A percentile compares a stretch with the other conserved stretches of the same genome.
phyloP scores from a whole-genome alignment of 2,888 invertebrate species.

The Dicyrtomina minuta region DNA sequence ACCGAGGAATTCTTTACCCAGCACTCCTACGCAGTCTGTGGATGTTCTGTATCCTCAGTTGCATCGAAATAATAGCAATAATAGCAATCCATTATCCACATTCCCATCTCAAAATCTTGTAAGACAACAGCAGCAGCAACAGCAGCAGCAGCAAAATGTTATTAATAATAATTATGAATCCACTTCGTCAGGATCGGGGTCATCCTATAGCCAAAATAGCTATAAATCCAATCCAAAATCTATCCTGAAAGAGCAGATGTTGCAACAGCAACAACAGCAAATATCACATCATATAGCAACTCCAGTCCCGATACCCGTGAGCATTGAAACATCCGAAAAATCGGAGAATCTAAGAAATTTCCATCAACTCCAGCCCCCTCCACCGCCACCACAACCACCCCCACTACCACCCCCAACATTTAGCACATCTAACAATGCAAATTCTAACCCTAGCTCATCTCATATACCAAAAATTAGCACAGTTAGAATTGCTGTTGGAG shows the following conservation, averaged over 20 bases:
- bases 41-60: conserved; percentile 46
- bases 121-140: too few relatives aligned
- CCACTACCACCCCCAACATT: too few relatives aligned
- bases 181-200: too few relatives aligned
- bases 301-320: conserved; percentile 43
- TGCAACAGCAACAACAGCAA: conserved; percentile 6
- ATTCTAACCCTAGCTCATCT: neutral
- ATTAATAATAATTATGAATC: too few relatives aligned
- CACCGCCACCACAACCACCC: too few relatives aligned
- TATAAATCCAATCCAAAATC: conserved; percentile 35
- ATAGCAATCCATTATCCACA: too few relatives aligned
- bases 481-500: conserved; percentile 49
- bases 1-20: conserved; percentile 48
- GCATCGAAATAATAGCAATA: conserved; percentile 1
- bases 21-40: conserved; percentile 52
- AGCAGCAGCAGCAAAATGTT: too few relatives aligned
- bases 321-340: too few relatives aligned
- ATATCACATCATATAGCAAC: conserved; percentile 33
- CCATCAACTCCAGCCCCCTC: neutral
- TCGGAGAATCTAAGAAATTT: conserved; percentile 26
- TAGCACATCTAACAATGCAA: too few relatives aligned
- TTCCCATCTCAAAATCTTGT: too few relatives aligned
- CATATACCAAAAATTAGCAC: conserved; percentile 24
- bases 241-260: conserved; percentile 47
- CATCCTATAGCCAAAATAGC: too few relatives aligned